Evolutionary conservation across 1,140 invertebrate genomes (phyloP), one percentile per base, ranked within the genome.

Genomic region (Drosophila chauvacae): DNA sequence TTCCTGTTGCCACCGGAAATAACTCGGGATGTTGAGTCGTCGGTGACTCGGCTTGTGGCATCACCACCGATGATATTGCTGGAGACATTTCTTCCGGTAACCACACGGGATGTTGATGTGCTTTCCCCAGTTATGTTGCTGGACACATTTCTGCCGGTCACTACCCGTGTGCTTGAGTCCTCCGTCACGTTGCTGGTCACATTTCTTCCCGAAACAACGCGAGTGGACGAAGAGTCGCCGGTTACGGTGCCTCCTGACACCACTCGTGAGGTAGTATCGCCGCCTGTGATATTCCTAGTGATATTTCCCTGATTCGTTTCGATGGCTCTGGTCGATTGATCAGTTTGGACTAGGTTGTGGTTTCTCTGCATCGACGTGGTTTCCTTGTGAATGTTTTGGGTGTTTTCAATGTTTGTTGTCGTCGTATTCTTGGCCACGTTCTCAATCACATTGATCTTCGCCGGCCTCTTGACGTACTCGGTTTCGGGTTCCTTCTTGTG

Each of bases 401-500:
- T 84, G 16, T 92, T 92, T 33, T 88, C 80, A 56, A 91, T 82
- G 16, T 92, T 92, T 37, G 90, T 92, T 14, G 69, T 83, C 6
- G 72, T 84, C 20, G 76, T 91, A 51, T 83, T 91, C 51, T 82
- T 91, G 18, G 77, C 85, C n/a, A 91, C 77, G 61, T 92, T 92
- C 56, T 92, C 91, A 30, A 91, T 85, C 7, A 92, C 84, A 76
- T 92, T 92, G 1, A 92, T 85, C 47, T 77, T 91, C 0, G 79
- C 90, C 37, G 88, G 90, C 20, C 91, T 71, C 58, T 86, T 86
- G 4, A 92, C 82, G 53, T 91, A 91, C 50, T 92, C 87, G 1
- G 90, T 92, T 81, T 92, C 91, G 2, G 91, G 91, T 59, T 92
- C 91, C 39, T 87, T 91, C 45, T 91, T 92, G 18, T 65, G 77